Evolutionary conservation across 2,888 invertebrate species (phyloP), one percentile per base, ranked within the genome.

Genomic region (Cheilosia grossa): DNA sequence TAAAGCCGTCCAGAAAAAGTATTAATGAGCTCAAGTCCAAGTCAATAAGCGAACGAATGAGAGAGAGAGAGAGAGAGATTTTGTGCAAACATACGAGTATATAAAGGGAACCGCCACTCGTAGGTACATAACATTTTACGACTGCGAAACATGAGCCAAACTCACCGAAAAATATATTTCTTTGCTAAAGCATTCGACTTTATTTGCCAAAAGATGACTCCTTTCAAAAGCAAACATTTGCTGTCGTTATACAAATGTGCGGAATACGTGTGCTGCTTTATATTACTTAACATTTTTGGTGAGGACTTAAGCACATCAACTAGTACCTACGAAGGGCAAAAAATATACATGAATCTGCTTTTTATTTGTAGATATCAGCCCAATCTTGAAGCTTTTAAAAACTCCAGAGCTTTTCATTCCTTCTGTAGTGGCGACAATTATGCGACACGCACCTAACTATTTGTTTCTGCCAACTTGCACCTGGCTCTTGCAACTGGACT

Each of bases 11-110:
- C 58, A 24, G 63, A 59, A 67, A 67, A 78, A 74, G 64, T 69
- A 69, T 75, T 83, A 83, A 83, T 83, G 80, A 83, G 70, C 64
- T 70, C 61, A 80, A 80, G 70, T 70, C 74, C 66, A 80, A 83
- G 74, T 80, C 83, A 83, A 83, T 80, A 69, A 56, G 58, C 10
- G 9, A 59, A 51, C 37, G 64, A 44, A 59, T 21, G 47, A 40
- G 58, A 69, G 59, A 64, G 19, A 21, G 47, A 40, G 58, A 69
- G 59, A 64, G 19, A 21, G 59, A 67, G 63, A 61, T 54, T 58
- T 59, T 70, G 13, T 58, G 73, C 59, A 63, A 58, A 79, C 67
- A 21, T n/a, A n/a, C n/a, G 21, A 21, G 2, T 1, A 79, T 7
- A 44, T 44, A 9, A 17, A 27, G 58, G 54, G 30, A 61, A 56